Percentiles rank a stretch among this genome's conserved stretches.
These are phyloP conservation scores for Drosophila subobscura DNA, from an alignment of 1,140 invertebrate species.

Conservation along the genomic window DNA sequence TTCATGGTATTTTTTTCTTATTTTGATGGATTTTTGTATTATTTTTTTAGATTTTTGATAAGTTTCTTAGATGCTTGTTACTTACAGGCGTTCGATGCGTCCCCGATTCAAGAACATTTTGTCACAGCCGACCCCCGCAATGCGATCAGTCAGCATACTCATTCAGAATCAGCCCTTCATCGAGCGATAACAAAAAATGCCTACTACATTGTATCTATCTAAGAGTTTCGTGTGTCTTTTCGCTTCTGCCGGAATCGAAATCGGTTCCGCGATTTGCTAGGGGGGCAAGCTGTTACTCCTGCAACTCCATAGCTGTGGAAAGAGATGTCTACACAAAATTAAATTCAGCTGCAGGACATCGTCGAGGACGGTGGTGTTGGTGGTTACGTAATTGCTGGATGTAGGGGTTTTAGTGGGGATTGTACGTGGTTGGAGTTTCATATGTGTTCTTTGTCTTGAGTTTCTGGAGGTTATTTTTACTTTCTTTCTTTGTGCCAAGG, in stretches of 20 bases:
- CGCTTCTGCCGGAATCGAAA: conserved; percentile 51
- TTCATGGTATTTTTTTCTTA: conserved; percentile 25
- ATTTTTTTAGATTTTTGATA: conserved; percentile 12
- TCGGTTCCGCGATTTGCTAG: conserved; percentile 13
- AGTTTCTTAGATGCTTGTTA: conserved; percentile 59
- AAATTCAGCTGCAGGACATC: conserved; percentile 52
- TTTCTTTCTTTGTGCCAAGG: neutral
- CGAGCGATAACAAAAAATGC: conserved; percentile 39
- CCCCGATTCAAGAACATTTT: conserved; percentile 72
- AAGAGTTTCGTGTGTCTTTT: conserved; percentile 53
- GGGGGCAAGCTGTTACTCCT: no score
- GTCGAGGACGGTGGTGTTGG: conserved; percentile 17
- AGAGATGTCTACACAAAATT: conserved; percentile 77
- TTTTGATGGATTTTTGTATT: conserved; percentile 12
- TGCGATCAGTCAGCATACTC: no score
- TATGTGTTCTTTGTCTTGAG: conserved; percentile 21
- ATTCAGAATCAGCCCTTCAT: no score
- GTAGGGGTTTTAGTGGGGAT: conserved; percentile 12
- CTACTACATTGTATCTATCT: conserved; percentile 66
- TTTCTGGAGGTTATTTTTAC: neutral
- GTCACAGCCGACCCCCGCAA: conserved; percentile 7
- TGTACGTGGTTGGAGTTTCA: conserved; percentile 1
- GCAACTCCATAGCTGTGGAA: conserved; percentile 68
- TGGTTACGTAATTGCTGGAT: conserved; percentile 27
- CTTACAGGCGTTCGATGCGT: conserved; percentile 74